These are phyloP conservation scores for Oplegnathus fasciatus DNA, from an alignment of 2,113 vertebrate genomes.

Conservation along the genomic window DNA sequence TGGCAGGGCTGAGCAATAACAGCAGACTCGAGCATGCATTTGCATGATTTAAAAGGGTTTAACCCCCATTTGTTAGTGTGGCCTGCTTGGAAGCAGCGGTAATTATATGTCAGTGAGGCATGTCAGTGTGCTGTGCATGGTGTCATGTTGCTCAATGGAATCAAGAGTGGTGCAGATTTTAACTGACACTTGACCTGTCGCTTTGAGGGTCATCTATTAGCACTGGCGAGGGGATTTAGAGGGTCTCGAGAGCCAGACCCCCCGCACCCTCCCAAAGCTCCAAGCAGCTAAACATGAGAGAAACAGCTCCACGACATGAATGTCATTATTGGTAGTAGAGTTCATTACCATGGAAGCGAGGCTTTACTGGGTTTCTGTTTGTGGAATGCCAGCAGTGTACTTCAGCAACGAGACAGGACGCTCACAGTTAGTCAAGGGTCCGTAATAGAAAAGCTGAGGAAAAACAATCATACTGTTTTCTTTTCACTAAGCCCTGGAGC, in stretches of 20 bases:
- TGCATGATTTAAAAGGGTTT: conserved; percentile 35
- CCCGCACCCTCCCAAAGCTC: neutral
- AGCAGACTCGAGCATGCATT: neutral
- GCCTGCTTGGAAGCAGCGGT: conserved; percentile 22
- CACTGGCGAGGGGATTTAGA: neutral
- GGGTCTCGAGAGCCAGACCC: neutral
- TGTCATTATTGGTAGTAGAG: neutral
- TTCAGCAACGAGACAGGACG: neutral
- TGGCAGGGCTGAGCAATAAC: conserved; percentile 2
- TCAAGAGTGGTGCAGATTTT: conserved; percentile 14
- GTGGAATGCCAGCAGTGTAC: neutral
- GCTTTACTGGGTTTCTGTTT: neutral
- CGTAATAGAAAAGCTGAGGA: neutral
- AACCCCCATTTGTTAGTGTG: conserved; percentile 7
- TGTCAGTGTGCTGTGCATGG: neutral
- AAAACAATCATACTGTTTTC: conserved; percentile 6
- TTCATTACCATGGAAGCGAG: neutral
- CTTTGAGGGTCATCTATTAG: conserved; percentile 23
- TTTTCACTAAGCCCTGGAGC: conserved; percentile 15
- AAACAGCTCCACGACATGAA: neutral
- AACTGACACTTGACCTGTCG: conserved; percentile 26
- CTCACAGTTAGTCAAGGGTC: neutral
- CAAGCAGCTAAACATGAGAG: neutral
- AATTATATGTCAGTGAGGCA: conserved; percentile 35
- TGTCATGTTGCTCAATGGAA: conserved; percentile 13